Evolutionary conservation across 2,888 invertebrate genomes (phyloP).

Genomic region (Idaea biselata): DNA sequence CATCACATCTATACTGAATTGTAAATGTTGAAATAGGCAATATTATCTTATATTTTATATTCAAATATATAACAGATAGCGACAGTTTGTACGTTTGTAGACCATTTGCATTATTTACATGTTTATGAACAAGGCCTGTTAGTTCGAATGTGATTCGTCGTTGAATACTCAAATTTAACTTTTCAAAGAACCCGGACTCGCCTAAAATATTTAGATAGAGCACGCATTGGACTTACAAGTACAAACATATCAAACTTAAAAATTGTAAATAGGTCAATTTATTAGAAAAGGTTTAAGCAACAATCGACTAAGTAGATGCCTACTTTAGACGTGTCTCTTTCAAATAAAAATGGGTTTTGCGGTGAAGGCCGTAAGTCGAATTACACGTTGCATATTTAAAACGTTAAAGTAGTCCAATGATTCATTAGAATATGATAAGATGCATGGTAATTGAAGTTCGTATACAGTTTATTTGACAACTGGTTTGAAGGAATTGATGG

Average conservation of each 20-base stretch:
- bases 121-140: conserved; percentile 6
- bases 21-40: conserved; percentile 42
- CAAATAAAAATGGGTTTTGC: conserved; percentile 60
- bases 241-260: conserved; percentile 30
- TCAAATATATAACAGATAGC: conserved; percentile 31
- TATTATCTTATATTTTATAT: conserved; percentile 43
- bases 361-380: conserved; percentile 53
- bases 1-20: conserved; percentile 39
- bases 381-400: conserved; percentile 33
- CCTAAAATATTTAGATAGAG: conserved; percentile 32
- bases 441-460: conserved; percentile 21
- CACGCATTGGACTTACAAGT: conserved; percentile 32
- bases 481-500: conserved; percentile 4
- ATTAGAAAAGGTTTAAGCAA: conserved; percentile 47
- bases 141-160: not conserved
- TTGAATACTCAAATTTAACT: not conserved
- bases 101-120: not conserved
- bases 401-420: conserved; percentile 22
- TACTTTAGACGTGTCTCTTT: conserved; percentile 54
- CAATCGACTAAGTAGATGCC: conserved; percentile 48
- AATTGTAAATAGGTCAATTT: conserved; percentile 32
- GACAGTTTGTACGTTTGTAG: not conserved
- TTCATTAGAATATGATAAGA: conserved; percentile 18
- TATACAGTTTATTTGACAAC: conserved; percentile 15
- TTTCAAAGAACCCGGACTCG: conserved; percentile 7